Base-by-base conservation (phyloP, 1,140 invertebrate species). In the Laupala kohalensis region DNA sequence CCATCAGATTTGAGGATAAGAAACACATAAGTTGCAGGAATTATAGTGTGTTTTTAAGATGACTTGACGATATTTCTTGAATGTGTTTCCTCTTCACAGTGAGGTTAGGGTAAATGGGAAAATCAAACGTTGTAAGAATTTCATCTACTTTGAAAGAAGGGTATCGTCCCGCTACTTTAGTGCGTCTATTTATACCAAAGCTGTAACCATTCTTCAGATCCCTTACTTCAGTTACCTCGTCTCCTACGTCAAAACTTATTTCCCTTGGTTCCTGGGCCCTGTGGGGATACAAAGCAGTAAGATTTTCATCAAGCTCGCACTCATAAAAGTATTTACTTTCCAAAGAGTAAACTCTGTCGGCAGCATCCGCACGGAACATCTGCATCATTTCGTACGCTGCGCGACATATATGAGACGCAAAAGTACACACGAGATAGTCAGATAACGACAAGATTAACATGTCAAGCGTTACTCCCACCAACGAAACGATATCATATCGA, bases 261-360 rank as follows among this genome's bases (percentile, higher is more conserved):
- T 96, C 92, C 25, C 87, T 86, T 23, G 81, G 78, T 37, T 80
- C 82, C 75, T 84, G 81, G 4, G 89, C 84, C 63, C 84, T 82
- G 78, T 96, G 93, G 69, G 87, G 81, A 73, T 91, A 83, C 6
- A 95, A 85, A 1, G 89, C 94, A 24, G 88, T 80, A 63, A 92
- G 86, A 77, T 94, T 90, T 80, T 97, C 93, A 25, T 90, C 86
- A 81, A 91, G 93, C 84, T 98, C 95, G 2, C 96, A 96, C n/a
- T 96, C 96, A 80, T 94, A 98, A 81, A 98, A 99, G 82, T 97
- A 98, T 76, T 97, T 93, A 80, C 98, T 96, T 81, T 99, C 96
- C 27, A 99, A 83, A 2, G 95, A 97, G 74, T 89, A 86, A 80
- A 95, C 97, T 69, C 86, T 85, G 75, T 89, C 79, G 0, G 94